Evolutionary conservation across 2,113 vertebrate genomes (phyloP), one percentile per base, ranked within the genome.

Genomic region (Anthoscopus minutus): DNA sequence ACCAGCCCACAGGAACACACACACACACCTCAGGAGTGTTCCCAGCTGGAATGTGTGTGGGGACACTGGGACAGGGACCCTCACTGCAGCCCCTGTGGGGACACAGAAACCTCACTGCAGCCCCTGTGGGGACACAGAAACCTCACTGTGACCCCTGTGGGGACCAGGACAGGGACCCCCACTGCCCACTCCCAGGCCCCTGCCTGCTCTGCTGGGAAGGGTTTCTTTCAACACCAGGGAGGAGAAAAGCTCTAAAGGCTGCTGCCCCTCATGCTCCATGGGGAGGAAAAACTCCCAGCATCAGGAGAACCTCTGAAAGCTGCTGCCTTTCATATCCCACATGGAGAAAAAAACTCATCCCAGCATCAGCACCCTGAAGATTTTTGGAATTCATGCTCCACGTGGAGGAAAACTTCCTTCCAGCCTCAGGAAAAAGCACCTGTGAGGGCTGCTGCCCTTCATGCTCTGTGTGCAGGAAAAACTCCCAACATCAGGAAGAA

Each of bases 11-110:
- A n/a, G n/a, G n/a, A n/a, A n/a, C n/a, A n/a, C n/a, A n/a, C n/a
- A n/a, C n/a, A n/a, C n/a, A n/a, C n/a, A n/a, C n/a, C n/a, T n/a
- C n/a, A n/a, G n/a, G n/a, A n/a, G n/a, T n/a, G n/a, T 19, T 19
- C 20, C 30, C 66, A 57, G 0, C 51, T 3, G 4, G 35, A 16
- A 60, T 6, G 0, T 15, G 42, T 47, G 30, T 2, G 16, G 42
- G 11, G 65, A 47, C 53, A 28, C 5, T 6, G 5, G 0, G 18
- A 21, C 50, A 50, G 42, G 56, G 50, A n/a, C n/a, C n/a, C n/a
- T n/a, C n/a, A n/a, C n/a, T n/a, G n/a, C n/a, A n/a, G n/a, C n/a
- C n/a, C n/a, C n/a, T n/a, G n/a, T n/a, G n/a, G n/a, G n/a, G n/a
- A n/a, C n/a, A n/a, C n/a, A n/a, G n/a, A n/a, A n/a, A n/a, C n/a